Base-by-base conservation (phyloP, 2,888 invertebrate genomes). In the Drosophila mulleri region DNA sequence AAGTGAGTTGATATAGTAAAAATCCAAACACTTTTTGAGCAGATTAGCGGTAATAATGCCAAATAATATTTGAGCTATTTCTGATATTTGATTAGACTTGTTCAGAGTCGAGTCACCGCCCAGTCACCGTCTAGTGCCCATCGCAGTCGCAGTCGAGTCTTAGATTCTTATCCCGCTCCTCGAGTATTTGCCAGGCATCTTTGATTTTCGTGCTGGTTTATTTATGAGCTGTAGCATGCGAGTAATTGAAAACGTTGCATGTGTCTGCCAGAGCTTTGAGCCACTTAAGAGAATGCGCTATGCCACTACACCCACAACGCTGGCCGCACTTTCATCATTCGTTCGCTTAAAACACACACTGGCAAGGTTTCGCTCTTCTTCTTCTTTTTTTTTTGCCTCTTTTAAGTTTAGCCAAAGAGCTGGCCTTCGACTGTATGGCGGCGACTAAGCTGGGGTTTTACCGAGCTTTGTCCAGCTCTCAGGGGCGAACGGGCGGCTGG, bases 181-280 rank as follows among this genome's bases (percentile, higher is more conserved):
- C 14, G 9, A 8, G 8, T 23, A 29, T 12, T 53, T 18, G 11
- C 3, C 4, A 20, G 52, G 45, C 39, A 66, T 32, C 11, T 66
- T 54, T 41, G n/a, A 53, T 16, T 39, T 45, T 23, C 1, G 14
- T 26, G n/a, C n/a, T 70, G 42, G 9, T 42, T 63, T 63, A 35
- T 32, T 63, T 44, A 62, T 61, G 70, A 70, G 62, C 41, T 42
- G 42, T 9, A 37, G 26, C 29, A 20, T 32, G 12, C 41, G 35
- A 45, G 48, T 71, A 72, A 65, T 58, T 72, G 57, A 72, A 57
- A 72, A 64, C 65, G 64, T 47, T 41, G 37, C 70, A 65, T 45
- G 39, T 72, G 53, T 42, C 42, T 72, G 45, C 35, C 9, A 6
- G 39, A 5, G 32, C 23, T 45, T 47, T 16, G 47, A 42, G 35